These are phyloP conservation scores for Aphis gossypii DNA, from an alignment of 1,140 invertebrate species.

Conservation along the genomic window DNA sequence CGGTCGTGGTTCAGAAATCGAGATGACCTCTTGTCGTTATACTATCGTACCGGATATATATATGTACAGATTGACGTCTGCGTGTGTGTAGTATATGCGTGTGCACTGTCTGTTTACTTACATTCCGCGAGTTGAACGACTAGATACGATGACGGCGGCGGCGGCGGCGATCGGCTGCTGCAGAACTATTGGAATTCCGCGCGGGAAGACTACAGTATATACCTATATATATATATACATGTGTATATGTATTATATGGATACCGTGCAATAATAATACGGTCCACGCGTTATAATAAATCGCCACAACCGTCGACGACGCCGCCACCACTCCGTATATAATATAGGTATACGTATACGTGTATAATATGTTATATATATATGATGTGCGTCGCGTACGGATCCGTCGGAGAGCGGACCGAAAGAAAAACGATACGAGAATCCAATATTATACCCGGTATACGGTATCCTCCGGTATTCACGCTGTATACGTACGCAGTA, in stretches of 20 bases:
- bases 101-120: constrained; percentile 6
- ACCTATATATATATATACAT: not conserved
- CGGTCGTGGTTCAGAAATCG: constrained; percentile 16
- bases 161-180: not conserved
- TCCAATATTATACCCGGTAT: not conserved
- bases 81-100: not conserved
- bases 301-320: not conserved
- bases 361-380: not conserved
- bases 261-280: not conserved
- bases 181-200: constrained; percentile 11
- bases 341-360: too few relatives aligned
- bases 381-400: not conserved
- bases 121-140: constrained; percentile 34
- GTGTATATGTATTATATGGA: not conserved
- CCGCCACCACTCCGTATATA: not conserved
- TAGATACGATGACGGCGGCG: not conserved
- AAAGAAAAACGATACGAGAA: not conserved
- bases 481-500: not conserved
- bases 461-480: not conserved
- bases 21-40: constrained; percentile 13
- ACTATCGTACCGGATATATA: not conserved
- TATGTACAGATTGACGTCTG: not conserved
- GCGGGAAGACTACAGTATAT: not conserved
- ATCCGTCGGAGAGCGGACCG: not conserved
- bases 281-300: constrained; percentile 12